Evolutionary conservation across 2,113 vertebrate genomes (phyloP).

Genomic region (Microtus pennsylvanicus): DNA sequence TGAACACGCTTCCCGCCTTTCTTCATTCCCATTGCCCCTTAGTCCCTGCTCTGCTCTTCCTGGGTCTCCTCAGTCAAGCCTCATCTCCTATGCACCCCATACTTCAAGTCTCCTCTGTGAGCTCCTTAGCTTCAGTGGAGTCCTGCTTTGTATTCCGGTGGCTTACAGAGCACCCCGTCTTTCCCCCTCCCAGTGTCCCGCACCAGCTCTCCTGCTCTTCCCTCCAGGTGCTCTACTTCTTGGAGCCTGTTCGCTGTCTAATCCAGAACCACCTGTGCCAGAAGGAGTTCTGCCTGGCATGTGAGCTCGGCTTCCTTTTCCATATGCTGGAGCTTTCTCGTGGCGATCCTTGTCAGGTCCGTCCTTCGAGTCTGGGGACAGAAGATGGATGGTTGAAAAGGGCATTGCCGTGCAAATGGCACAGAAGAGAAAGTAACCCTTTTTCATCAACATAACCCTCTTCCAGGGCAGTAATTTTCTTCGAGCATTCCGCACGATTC

Average conservation of each 20-base stretch:
- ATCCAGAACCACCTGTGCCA: conserved; percentile 99
- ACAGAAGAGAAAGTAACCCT: neutral
- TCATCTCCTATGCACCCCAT: neutral
- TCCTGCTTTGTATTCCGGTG: neutral
- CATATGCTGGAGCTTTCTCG: conserved; percentile 98
- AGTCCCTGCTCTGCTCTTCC: neutral
- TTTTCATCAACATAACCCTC: conserved; percentile 22
- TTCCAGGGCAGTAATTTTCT: conserved; percentile 97
- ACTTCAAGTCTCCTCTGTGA: neutral
- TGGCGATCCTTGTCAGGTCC: conserved; percentile 97
- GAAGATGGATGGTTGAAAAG: neutral
- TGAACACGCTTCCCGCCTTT: neutral
- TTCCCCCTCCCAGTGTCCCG: neutral
- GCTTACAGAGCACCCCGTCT: neutral
- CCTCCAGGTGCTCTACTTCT: conserved; percentile 94
- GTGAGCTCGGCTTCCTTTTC: conserved; percentile 97
- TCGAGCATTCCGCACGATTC: conserved; percentile 98
- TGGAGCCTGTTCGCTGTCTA: conserved; percentile 97
- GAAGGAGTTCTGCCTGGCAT: conserved; percentile 99
- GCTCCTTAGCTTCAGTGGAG: neutral
- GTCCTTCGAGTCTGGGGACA: conserved; percentile 27
- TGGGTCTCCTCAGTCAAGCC: neutral
- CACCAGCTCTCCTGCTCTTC: neutral
- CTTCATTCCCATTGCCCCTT: neutral
- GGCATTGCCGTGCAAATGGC: neutral